Evolutionary conservation across 2,113 vertebrate genomes (phyloP).

Genomic region (Melierax canorus): DNA sequence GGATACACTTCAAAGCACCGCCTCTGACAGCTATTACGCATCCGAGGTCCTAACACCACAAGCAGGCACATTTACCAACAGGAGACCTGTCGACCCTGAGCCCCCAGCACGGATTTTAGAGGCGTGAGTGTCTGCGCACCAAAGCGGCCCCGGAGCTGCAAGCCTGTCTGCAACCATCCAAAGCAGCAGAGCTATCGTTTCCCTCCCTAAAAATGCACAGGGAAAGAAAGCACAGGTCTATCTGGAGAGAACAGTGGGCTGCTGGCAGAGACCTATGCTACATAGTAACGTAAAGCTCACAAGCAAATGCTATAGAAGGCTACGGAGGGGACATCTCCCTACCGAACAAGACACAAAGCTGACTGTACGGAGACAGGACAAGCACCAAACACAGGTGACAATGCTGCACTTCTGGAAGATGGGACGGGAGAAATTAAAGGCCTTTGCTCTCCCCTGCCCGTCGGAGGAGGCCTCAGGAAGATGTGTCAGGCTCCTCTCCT

Average conservation of each 20-base stretch:
- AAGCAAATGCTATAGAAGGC: background rate
- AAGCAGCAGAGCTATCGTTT: background rate
- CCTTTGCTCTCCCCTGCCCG: background rate
- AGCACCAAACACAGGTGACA: background rate
- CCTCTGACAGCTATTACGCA: background rate
- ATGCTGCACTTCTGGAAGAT: background rate
- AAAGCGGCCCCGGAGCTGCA: background rate
- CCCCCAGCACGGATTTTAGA: background rate
- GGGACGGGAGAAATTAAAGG: background rate
- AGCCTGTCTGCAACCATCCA: background rate
- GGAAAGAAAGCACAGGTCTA: background rate
- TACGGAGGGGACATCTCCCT: background rate
- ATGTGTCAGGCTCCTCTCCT: background rate
- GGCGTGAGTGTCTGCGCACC: background rate
- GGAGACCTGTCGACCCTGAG: background rate
- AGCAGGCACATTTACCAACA: fast-evolving
- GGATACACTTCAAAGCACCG: background rate
- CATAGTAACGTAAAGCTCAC: background rate
- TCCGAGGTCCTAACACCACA: background rate
- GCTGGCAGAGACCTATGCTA: fast-evolving
- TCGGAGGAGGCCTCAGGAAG: background rate
- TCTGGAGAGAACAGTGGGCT: background rate
- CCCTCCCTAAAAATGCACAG: background rate
- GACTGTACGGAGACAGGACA: fast-evolving
- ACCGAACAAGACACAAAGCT: fast-evolving